Evolutionary conservation across 2,113 vertebrate species (phyloP).

Genomic region (Forbesichthys papilliferus): DNA sequence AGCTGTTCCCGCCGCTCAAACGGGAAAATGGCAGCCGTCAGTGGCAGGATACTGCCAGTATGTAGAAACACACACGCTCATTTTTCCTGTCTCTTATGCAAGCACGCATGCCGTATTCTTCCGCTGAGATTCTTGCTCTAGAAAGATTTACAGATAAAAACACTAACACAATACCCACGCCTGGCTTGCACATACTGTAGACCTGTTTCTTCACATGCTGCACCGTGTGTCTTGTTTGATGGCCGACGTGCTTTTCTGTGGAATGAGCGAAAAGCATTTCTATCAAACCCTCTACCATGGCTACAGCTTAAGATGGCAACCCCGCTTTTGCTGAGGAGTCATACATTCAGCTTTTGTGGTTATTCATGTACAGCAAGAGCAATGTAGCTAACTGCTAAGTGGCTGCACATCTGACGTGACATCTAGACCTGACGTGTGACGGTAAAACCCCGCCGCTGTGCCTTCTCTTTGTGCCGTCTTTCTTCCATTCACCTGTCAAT

Average conservation of each 20-base stretch:
- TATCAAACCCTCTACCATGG: slow-evolving; percentile 59
- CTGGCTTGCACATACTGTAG: slow-evolving; percentile 36
- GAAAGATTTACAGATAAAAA: background rate
- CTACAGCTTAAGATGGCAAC: slow-evolving; percentile 37
- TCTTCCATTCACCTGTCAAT: slow-evolving; percentile 62
- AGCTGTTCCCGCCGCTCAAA: background rate
- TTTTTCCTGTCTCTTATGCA: background rate
- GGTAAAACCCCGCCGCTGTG: slow-evolving; percentile 41
- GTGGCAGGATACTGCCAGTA: background rate
- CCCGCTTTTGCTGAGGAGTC: slow-evolving; percentile 19
- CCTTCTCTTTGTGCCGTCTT: slow-evolving; percentile 68
- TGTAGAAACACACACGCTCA: background rate
- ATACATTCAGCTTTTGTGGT: background rate
- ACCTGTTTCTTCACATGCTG: slow-evolving; percentile 35
- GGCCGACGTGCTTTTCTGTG: slow-evolving; percentile 60
- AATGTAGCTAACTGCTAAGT: slow-evolving; percentile 21
- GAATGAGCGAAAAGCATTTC: slow-evolving; percentile 59
- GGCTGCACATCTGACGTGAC: slow-evolving; percentile 1
- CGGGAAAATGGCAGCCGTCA: background rate
- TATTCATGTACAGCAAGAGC: background rate
- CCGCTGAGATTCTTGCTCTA: background rate
- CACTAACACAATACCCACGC: slow-evolving; percentile 7
- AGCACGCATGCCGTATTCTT: background rate
- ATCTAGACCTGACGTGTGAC: slow-evolving; percentile 33
- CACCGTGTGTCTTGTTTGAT: slow-evolving; percentile 63